These are phyloP conservation scores for Plagiodera versicolora DNA, from an alignment of 2,888 invertebrate species.

Conservation along the genomic window DNA sequence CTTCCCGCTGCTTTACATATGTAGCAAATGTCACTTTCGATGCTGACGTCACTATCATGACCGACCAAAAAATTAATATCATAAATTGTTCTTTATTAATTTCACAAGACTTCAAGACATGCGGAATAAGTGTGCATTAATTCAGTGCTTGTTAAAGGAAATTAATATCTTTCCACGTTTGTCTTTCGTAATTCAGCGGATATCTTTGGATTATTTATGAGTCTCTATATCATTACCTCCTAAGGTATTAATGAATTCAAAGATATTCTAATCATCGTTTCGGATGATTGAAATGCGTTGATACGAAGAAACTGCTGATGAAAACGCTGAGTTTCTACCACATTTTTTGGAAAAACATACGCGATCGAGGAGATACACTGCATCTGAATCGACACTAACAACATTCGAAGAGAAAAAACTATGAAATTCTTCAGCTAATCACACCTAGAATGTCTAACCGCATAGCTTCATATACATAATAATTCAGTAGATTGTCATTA, in stretches of 20 bases:
- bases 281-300: neutral
- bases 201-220: neutral
- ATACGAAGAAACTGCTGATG: neutral
- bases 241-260: neutral
- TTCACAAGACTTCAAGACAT: neutral
- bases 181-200: neutral
- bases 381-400: neutral
- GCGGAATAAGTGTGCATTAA: neutral
- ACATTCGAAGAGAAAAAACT: neutral
- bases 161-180: neutral
- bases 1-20: slow-evolving; percentile 43
- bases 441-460: neutral
- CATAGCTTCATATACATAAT: neutral
- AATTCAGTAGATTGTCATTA: neutral
- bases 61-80: slow-evolving; percentile 24
- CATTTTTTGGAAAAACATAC: neutral
- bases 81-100: neutral
- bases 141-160: too few species aligned
- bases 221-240: neutral
- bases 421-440: neutral
- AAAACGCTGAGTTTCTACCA: neutral
- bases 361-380: neutral
- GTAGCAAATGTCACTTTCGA: slow-evolving; percentile 41
- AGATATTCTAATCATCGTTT: neutral
- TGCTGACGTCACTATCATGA: slow-evolving; percentile 40